phyloP scores from a whole-genome alignment of 92 coral and sea anemone species.

The Parazoanthus darwini region DNA sequence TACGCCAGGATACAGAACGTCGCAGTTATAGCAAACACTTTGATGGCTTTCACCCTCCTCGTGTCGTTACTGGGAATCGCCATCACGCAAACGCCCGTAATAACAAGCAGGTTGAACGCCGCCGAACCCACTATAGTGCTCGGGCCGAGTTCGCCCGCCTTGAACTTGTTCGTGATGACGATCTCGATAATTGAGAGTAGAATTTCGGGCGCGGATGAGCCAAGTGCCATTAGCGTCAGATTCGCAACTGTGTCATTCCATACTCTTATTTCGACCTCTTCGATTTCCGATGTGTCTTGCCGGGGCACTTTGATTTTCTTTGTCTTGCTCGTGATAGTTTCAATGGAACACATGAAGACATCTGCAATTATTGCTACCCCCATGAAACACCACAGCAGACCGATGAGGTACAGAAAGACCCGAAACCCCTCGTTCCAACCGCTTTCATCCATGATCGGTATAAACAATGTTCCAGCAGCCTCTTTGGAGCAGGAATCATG shows the following conservation, averaged over 20 bases:
- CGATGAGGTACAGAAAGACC: constrained; percentile 74
- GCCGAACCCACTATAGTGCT: constrained; percentile 99
- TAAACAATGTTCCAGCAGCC: constrained; percentile 63
- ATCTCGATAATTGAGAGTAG: constrained; percentile 92
- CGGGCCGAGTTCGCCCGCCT: constrained; percentile 92
- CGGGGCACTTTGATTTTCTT: constrained; percentile 85
- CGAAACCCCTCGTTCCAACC: constrained; percentile 82
- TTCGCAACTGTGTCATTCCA: constrained; percentile 99
- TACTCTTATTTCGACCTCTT: constrained; percentile 85
- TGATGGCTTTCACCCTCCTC: constrained; percentile 83
- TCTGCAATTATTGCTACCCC: constrained; percentile 97
- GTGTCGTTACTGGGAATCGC: constrained; percentile 76
- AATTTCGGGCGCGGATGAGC: constrained; percentile 98
- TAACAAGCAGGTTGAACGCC: constrained; percentile 89
- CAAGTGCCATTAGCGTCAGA: constrained; percentile 94
- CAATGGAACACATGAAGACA: constrained; percentile 96
- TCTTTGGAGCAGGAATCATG: constrained; percentile 57
- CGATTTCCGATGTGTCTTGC: constrained; percentile 72
- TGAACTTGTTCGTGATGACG: constrained; percentile 68
- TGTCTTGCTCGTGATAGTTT: constrained; percentile 97
- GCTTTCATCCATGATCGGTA: constrained; percentile 90
- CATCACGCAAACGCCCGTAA: constrained; percentile 95
- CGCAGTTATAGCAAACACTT: constrained; percentile 94
- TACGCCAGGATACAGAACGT: constrained; percentile 79
- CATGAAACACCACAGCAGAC: constrained; percentile 94